Evolutionary conservation across 2,113 vertebrate species (phyloP).

Genomic region (Dolichallabes microphthalmus): DNA sequence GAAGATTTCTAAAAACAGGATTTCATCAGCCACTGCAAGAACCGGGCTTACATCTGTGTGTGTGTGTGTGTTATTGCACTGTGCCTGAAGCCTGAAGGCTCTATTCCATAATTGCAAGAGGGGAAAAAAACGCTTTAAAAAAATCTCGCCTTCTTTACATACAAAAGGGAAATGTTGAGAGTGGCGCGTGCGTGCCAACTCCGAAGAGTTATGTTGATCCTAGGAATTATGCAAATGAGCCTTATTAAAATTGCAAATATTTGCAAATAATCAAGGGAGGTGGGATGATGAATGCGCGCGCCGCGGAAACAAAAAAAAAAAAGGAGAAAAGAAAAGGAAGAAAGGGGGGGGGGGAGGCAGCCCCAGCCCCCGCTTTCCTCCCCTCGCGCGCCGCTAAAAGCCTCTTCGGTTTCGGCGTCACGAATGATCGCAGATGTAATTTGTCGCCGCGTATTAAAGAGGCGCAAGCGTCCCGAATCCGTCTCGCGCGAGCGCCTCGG

Average conservation of each 20-base stretch:
- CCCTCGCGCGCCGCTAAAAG: constrained; percentile 39
- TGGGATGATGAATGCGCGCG: constrained; percentile 32
- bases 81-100: constrained; percentile 11
- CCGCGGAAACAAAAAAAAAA: constrained; percentile 6
- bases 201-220: constrained; percentile 42
- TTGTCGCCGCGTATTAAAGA: constrained; percentile 45
- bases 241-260: constrained; percentile 52
- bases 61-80: constrained; percentile 6
- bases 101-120: not conserved
- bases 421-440: constrained; percentile 51
- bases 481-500: constrained; percentile 44
- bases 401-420: constrained; percentile 41
- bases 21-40: constrained; percentile 8
- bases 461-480: constrained; percentile 44
- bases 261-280: constrained; percentile 45
- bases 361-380: not conserved
- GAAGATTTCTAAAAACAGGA: constrained; percentile 17
- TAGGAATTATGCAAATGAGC: constrained; percentile 39
- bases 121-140: not conserved
- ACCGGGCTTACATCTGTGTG: not conserved
- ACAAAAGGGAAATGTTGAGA: constrained; percentile 11
- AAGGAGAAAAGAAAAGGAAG: not conserved
- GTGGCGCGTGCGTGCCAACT: not conserved
- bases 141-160: constrained; percentile 8
- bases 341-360: not conserved